phyloP scores from a whole-genome alignment of 2,113 vertebrate genomes.

The Oenanthe oenanthe region DNA sequence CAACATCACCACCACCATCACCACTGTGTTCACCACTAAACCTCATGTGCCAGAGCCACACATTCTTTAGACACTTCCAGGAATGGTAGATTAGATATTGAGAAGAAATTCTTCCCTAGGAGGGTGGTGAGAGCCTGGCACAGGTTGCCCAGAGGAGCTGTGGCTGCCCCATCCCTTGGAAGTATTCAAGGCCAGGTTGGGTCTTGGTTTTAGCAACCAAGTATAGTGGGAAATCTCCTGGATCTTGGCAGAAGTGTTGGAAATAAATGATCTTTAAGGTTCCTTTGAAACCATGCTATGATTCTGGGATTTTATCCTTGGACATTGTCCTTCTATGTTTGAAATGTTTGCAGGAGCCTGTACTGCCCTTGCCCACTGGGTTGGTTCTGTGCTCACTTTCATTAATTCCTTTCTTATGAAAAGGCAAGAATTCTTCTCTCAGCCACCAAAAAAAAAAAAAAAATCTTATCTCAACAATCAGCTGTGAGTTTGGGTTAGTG shows the following conservation, averaged over 20 bases:
- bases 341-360: neutral
- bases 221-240: fast-evolving
- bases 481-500: neutral
- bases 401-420: neutral
- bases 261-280: neutral
- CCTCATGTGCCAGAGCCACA: neutral
- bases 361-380: neutral
- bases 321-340: neutral
- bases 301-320: neutral
- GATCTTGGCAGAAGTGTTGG: neutral
- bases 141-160: neutral
- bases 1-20: neutral
- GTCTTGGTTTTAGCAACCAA: neutral
- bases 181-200: neutral
- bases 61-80: neutral
- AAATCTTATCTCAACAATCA: neutral
- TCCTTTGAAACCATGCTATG: neutral
- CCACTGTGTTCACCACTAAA: fast-evolving
- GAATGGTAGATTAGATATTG: neutral
- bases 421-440: neutral
- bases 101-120: neutral
- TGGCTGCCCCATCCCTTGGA: neutral
- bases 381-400: neutral
- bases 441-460: neutral
- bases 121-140: neutral